Evolutionary conservation across 2,113 vertebrate species (phyloP), one percentile per base, ranked within the genome.

Genomic region (Gavialis gangeticus): DNA sequence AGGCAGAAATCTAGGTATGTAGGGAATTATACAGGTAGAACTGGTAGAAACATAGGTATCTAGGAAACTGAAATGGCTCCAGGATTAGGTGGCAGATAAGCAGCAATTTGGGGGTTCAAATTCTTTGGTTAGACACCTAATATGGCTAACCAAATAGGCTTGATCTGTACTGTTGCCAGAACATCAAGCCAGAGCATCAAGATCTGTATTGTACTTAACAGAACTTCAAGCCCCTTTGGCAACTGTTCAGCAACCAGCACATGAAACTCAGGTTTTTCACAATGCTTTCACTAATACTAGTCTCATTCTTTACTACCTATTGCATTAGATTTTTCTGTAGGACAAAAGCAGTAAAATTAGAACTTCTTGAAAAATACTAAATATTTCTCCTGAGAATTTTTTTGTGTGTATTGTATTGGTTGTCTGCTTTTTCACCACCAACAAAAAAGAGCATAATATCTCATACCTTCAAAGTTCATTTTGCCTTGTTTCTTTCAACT

Each of bases 401-500:
- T 34, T 34, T 34, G 34, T 46, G 46, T 46, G 9, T 46, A 46
- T 46, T 46, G 46, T 46, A 46, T 46, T 9, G 46, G 46, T 46
- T 46, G 46, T 46, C 46, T 46, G 46, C 46, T 46, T 46, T 46
- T 46, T 46, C 46, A 46, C 46, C 46, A 46, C 24, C 12, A 63
- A 63, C 25, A 25, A 63, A 63, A 63, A 28, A 63, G 10, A 13
- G 25, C 24, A 27, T 28, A 63, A 63, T 13, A 21, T 63, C 54
- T 12, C 27, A 58, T 63, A 71, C 1, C 0, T 0, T 6, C 1
- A 1, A 27, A 55, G 76, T 79, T 71, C 12, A 19, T 16, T 71
- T 34, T 85, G 57, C 75, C 22, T 27, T 78, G 34, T 0, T 2
- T 34, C 2, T 2, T 27, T 1, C 78, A 75, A 5, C 1, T 79